Base-by-base conservation (phyloP, 2,888 invertebrate species). In the Tachina fera region DNA sequence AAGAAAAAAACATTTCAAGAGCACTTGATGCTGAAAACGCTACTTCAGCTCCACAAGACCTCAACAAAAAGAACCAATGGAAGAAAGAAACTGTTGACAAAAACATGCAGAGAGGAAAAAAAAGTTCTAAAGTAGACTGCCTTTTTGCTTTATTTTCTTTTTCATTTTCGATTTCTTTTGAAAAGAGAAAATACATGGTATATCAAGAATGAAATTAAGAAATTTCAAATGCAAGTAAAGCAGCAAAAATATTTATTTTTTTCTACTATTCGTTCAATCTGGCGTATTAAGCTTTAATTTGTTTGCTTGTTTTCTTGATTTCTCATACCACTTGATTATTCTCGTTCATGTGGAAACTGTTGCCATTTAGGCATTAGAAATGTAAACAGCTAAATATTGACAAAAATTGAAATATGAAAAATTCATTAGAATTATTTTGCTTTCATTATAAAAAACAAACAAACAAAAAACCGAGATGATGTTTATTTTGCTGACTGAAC, bases 71-170 rank as follows among this genome's bases (percentile, higher is more conserved):
- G 63, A 86, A 83, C 83, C 83, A 86, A 86, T 83, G n/a, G n/a
- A n/a, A 86, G 79, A 86, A 86, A 86, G 79, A 86, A 86, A 43
- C 45, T 83, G 70, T 76, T 80, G 75, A 83, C 83, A 79, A 82
- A 86, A 78, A 79, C 74, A 72, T 51, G 53, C 31, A 31, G 31
- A 31, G 31, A 31, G 6, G 56, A 16, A 41, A 31, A 39, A 39
- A 47, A 63, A 49, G 39, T 53, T 56, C 76, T 49, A 70, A 82
- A 71, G 49, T 31, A 49, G 45, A 60, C 63, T 74, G 51, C 43
- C 47, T 65, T 65, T 75, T 74, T n/a, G 9, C 13, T 70, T 70
- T 16, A 31, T 41, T 61, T 16, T 9, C 6, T 49, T 22, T 49
- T 22, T 65, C 16, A 13, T 22, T 39, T 65, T 56, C 16, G 51